Percentiles rank a stretch among this genome's conserved stretches.
Conservation (phyloP, 1,140 invertebrate species). For the Diorhabda sublineata region DNA sequence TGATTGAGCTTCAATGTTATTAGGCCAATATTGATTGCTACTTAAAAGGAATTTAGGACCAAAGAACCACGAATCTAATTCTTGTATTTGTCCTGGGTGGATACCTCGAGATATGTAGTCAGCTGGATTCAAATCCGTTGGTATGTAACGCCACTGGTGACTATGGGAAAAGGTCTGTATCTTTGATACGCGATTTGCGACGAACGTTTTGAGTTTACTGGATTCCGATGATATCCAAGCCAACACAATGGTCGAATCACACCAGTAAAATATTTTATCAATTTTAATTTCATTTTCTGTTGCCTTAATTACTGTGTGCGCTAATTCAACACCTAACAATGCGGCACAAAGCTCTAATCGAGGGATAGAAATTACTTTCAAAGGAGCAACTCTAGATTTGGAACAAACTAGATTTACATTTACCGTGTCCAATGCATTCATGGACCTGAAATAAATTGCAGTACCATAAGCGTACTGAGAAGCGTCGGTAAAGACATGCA, state of each 20-base stretch:
- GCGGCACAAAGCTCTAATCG: conserved; percentile 34
- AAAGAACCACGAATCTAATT: too few relatives aligned
- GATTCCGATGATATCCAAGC: conserved; percentile 44
- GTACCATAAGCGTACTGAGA: conserved; percentile 39
- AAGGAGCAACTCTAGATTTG: conserved; percentile 38
- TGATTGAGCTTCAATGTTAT: too few relatives aligned
- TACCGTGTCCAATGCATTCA: conserved; percentile 10
- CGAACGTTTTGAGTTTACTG: conserved; percentile 40
- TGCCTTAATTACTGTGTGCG: too few relatives aligned
- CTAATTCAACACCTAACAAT: too few relatives aligned
- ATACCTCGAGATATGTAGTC: conserved; percentile 38
- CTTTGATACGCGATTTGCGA: conserved; percentile 43
- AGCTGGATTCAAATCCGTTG: conserved; percentile 39
- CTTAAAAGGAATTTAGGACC: too few relatives aligned
- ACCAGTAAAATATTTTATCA: background rate
- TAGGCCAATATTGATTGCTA: too few relatives aligned
- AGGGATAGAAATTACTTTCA: conserved; percentile 40
- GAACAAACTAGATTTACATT: conserved; percentile 30
- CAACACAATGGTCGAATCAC: conserved; percentile 45
- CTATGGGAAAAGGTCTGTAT: conserved; percentile 33
- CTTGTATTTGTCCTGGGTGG: conserved; percentile 1
- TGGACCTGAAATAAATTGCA: conserved; percentile 34
- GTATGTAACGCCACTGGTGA: conserved; percentile 46
- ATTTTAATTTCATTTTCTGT: background rate
- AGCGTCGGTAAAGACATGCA: conserved; percentile 41